Base-by-base conservation (phyloP, 2,113 vertebrate species). In the Oryzias javanicus region DNA sequence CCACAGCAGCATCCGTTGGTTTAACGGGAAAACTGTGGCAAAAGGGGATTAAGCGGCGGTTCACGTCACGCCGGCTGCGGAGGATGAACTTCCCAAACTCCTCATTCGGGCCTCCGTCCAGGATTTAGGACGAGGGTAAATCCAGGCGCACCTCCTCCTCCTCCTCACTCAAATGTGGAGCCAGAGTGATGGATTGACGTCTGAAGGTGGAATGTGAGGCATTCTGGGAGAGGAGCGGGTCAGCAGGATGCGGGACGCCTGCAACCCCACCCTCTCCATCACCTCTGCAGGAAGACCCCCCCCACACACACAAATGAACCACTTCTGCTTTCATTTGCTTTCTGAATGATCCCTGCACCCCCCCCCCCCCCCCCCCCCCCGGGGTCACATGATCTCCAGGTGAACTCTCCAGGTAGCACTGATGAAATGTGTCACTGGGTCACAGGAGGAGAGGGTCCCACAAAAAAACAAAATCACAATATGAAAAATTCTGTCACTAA, bases 41-140 rank as follows among this genome's bases (percentile, higher is more conserved):
- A 72, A 80, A 74, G 72, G 57, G 81, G 82, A 80, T 87, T 84
- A 83, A 27, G 64, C 16, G 80, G 78, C 78, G 85, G 73, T 76
- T 79, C 60, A 41, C 60, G 67, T 78, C 80, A 85, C 67, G 3
- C 49, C 54, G 16, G 64, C 57, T 71, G 72, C 68, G 74, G 72
- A 50, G 69, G 72, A 72, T 67, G 56, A 82, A 83, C 81, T 82
- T 72, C 60, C 70, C 63, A 79, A 57, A 69, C 64, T 49, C 67
- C 63, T 84, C 68, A 84, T 72, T 78, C 73, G 58, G 66, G 29
- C 55, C 57, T 19, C 61, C 70, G 68, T 50, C 18, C 2, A 16
- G 40, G 57, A 55, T 17, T 74, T 40, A 42, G 17, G 72, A 76
- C 24, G 44, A 51, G 52, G 47, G 61, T 42, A 24, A 14, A 57